Percentiles rank a stretch among this genome's conserved stretches.
Evolutionary conservation across 1,140 invertebrate genomes (phyloP).

Genomic region (Dendroctonus valens): DNA sequence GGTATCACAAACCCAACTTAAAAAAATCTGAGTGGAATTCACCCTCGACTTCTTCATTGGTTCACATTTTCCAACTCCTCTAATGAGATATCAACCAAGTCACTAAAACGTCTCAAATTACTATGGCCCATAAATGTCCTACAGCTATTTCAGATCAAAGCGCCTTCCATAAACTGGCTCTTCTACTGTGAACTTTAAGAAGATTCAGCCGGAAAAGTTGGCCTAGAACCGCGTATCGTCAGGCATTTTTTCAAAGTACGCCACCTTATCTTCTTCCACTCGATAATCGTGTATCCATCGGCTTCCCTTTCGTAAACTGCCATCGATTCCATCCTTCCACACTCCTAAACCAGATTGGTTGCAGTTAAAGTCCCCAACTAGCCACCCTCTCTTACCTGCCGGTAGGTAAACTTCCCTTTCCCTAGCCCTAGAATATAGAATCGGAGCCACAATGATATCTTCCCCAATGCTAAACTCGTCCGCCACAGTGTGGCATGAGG

Average conservation of each 20-base stretch:
- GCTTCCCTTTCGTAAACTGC: constrained; percentile 78
- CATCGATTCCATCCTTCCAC: constrained; percentile 88
- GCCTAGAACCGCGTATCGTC: constrained; percentile 74
- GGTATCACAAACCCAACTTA: no score
- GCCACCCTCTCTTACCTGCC: constrained; percentile 54
- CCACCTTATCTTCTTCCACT: constrained; percentile 74
- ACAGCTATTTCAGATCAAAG: no score
- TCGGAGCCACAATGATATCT: constrained; percentile 87
- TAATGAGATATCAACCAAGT: no score
- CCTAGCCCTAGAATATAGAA: constrained; percentile 60
- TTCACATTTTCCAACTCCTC: no score
- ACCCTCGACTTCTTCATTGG: no score
- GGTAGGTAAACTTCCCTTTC: constrained; percentile 77
- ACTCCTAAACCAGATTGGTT: constrained; percentile 64
- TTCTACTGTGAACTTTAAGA: no score
- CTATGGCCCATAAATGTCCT: no score
- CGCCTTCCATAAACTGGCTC: no score
- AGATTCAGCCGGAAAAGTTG: no score
- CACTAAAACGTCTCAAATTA: no score
- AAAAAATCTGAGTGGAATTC: no score
- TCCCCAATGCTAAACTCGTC: constrained; percentile 92
- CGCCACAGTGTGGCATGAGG: constrained; percentile 71
- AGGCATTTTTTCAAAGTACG: constrained; percentile 82
- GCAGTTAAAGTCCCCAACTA: constrained; percentile 73
- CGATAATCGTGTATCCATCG: constrained; percentile 86